Evolutionary conservation across 2,888 invertebrate species (phyloP).

Genomic region (Drosophila rellima): DNA sequence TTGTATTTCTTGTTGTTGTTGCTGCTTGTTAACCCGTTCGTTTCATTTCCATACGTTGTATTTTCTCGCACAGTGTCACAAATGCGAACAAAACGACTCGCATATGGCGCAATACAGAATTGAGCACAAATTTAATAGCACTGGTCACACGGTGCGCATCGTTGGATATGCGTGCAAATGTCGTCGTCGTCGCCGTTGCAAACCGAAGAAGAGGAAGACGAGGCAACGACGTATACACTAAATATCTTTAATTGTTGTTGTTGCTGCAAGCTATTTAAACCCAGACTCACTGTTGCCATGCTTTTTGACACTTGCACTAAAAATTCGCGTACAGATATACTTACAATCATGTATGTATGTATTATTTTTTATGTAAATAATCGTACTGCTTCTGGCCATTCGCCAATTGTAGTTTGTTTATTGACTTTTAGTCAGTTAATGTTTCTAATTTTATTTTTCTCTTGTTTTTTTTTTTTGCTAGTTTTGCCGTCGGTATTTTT

Average conservation of each 20-base stretch:
- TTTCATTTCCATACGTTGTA: constrained; percentile 68
- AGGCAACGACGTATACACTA: constrained; percentile 51
- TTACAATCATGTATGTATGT: constrained; percentile 40
- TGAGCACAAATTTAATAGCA: constrained; percentile 9
- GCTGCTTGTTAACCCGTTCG: constrained; percentile 48
- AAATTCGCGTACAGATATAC: constrained; percentile 29
- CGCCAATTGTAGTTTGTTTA: constrained; percentile 51
- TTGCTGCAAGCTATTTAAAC: constrained; percentile 27
- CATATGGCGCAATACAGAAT: background rate
- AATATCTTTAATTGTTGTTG: constrained; percentile 65
- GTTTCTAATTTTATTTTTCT: constrained; percentile 7
- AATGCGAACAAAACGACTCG: background rate
- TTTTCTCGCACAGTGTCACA: constrained; percentile 55
- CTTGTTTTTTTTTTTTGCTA: constrained; percentile 14
- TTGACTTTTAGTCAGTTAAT: constrained; percentile 50
- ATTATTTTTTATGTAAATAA: constrained; percentile 11
- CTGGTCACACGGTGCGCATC: constrained; percentile 50
- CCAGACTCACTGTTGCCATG: constrained; percentile 14
- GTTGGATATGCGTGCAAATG: constrained; percentile 66
- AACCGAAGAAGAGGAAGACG: constrained; percentile 34
- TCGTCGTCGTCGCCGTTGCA: constrained; percentile 47
- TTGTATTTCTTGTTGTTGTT: constrained; percentile 34
- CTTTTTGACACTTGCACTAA: constrained; percentile 51
- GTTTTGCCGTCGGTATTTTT: constrained; percentile 71
- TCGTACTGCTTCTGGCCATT: constrained; percentile 14